Evolutionary conservation across 2,113 vertebrate species (phyloP).

Genomic region (Salvelinus namaycush): DNA sequence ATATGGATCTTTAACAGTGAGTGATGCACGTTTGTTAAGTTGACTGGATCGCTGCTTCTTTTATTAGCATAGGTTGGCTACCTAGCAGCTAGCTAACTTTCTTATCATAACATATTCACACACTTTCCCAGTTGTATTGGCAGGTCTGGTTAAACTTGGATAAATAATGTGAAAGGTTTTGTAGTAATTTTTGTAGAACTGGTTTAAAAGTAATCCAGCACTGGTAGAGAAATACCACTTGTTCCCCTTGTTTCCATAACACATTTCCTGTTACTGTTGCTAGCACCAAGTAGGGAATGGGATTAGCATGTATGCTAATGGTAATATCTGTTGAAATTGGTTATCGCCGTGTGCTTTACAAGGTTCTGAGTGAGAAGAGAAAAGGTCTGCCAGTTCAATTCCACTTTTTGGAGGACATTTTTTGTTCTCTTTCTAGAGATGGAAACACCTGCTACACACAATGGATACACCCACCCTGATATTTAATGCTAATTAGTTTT

Average conservation of each 20-base stretch:
- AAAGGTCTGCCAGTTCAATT: conserved; percentile 63
- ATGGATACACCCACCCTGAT: conserved; percentile 44
- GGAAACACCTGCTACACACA: conserved; percentile 37
- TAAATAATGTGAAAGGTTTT: not conserved
- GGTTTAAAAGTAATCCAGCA: conserved; percentile 28
- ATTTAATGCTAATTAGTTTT: conserved; percentile 13
- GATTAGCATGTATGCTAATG: conserved; percentile 8
- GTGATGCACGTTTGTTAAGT: conserved; percentile 61
- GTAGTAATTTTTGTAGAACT: conserved; percentile 2
- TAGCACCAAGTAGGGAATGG: conserved; percentile 57
- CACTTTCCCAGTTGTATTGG: conserved; percentile 54
- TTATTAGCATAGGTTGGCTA: conserved; percentile 8
- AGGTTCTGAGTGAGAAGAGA: conserved; percentile 84
- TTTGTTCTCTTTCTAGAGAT: conserved; percentile 29
- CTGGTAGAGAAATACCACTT: conserved; percentile 50
- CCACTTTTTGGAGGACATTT: conserved; percentile 31
- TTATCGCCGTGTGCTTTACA: conserved; percentile 34
- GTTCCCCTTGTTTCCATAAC: conserved; percentile 51
- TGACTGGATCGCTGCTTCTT: conserved; percentile 22
- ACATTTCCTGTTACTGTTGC: conserved; percentile 63
- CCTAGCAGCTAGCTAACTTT: not conserved
- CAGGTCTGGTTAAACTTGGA: conserved; percentile 16
- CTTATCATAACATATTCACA: not conserved
- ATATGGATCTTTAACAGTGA: conserved; percentile 40
- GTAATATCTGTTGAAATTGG: conserved; percentile 33